Evolutionary conservation across 1,140 invertebrate genomes (phyloP).

Genomic region (silkworm (Bombyx mori)): ASM3026992v2 NC_085133.1:10459501-10460000

Average conservation of each 20-base stretch:
- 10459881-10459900: constrained; percentile 54
- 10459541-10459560: constrained; percentile 84
- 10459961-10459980: constrained; percentile 71
- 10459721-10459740: constrained; percentile 59
- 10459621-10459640: constrained; percentile 53
- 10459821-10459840: constrained; percentile 67
- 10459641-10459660: constrained; percentile 58
- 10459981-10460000: constrained; percentile 79
- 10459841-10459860: constrained; percentile 68
- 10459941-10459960: constrained; percentile 55
- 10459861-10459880: constrained; percentile 63
- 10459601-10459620: constrained; percentile 52
- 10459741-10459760: constrained; percentile 47
- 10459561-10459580: constrained; percentile 90
- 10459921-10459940: constrained; percentile 59
- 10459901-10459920: constrained; percentile 53
- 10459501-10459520: constrained; percentile 86
- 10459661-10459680: constrained; percentile 66
- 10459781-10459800: constrained; percentile 66
- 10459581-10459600: constrained; percentile 86
- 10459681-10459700: constrained; percentile 68
- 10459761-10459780: constrained; percentile 63
- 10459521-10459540: constrained; percentile 86
- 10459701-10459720: constrained; percentile 62
- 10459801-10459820: constrained; percentile 65